These are phyloP conservation scores for Menidia menidia DNA, from an alignment of 2,797 vertebrate species.

Conservation along the genomic window DNA sequence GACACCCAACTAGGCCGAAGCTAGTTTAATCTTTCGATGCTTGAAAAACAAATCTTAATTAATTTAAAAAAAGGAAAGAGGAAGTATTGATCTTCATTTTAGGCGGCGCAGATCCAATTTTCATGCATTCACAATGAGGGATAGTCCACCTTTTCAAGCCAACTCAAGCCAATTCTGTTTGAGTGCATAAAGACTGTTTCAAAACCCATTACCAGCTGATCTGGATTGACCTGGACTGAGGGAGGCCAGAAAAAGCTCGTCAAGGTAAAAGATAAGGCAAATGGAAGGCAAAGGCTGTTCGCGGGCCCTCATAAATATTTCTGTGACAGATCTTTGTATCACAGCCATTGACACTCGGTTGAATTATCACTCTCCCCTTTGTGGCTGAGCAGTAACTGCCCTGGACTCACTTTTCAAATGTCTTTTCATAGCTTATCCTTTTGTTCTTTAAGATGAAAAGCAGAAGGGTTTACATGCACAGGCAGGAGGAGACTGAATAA, in stretches of 20 bases:
- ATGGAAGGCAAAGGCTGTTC: constrained; percentile 55
- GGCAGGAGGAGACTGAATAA: constrained; percentile 67
- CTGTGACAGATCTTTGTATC: constrained; percentile 30
- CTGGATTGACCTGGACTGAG: constrained; percentile 45
- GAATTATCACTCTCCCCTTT: constrained; percentile 52
- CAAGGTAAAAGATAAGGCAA: constrained; percentile 42
- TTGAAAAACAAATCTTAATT: too few relatives aligned
- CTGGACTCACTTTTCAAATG: constrained; percentile 59
- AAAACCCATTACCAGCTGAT: constrained; percentile 39
- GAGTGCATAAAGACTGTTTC: constrained; percentile 1
- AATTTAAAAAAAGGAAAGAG: background rate
- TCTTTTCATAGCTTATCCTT: constrained; percentile 62
- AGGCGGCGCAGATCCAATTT: background rate
- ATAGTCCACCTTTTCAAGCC: constrained; percentile 5
- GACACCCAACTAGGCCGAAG: too few relatives aligned
- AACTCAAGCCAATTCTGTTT: constrained; percentile 3
- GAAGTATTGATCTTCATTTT: constrained; percentile 8
- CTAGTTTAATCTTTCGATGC: too few relatives aligned
- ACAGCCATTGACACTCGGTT: constrained; percentile 57
- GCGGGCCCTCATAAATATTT: constrained; percentile 43
- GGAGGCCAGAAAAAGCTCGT: constrained; percentile 42
- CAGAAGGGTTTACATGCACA: constrained; percentile 44
- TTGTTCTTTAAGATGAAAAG: constrained; percentile 76
- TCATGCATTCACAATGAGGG: background rate
- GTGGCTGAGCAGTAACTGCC: constrained; percentile 39